Percentiles rank a stretch among this genome's conserved stretches.
phyloP scores from a whole-genome alignment of 2,888 invertebrate species.

The Meiosimyza platycephala region DNA sequence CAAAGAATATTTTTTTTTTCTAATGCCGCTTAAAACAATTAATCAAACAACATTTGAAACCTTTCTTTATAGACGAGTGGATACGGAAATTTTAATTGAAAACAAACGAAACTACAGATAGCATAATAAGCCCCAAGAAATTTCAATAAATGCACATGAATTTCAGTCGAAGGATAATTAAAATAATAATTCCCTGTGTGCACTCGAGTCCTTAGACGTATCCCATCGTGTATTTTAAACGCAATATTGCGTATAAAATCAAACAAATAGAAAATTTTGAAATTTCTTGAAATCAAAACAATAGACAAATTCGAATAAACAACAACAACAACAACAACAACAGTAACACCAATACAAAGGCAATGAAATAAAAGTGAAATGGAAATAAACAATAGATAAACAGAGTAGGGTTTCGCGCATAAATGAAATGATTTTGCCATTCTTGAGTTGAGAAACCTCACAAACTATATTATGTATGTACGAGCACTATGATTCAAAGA shows the following conservation, averaged over 20 bases:
- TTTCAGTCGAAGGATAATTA: slow-evolving; percentile 26
- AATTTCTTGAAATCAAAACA: slow-evolving; percentile 29
- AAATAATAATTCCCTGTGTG: slow-evolving; percentile 22
- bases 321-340: slow-evolving; percentile 19
- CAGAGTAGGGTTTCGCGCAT: slow-evolving; percentile 23
- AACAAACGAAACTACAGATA: slow-evolving; percentile 28
- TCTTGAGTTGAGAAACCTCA: neutral
- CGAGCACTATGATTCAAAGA: neutral
- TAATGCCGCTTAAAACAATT: too few species aligned
- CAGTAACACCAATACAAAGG: neutral
- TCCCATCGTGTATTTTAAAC: neutral
- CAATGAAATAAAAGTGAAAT: neutral
- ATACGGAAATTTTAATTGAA: slow-evolving; percentile 23
- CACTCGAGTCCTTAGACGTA: neutral
- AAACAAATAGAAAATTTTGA: slow-evolving; percentile 21
- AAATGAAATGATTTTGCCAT: slow-evolving; percentile 22
- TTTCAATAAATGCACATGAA: slow-evolving; percentile 26
- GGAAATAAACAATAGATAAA: neutral
- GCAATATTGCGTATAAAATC: neutral
- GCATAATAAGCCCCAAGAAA: slow-evolving; percentile 14
- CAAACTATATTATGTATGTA: slow-evolving; percentile 19
- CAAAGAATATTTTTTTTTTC: too few species aligned
- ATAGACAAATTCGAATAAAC: slow-evolving; percentile 6
- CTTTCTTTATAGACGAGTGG: neutral
- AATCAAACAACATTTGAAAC: neutral